Conservation (phyloP, 2,797 vertebrate genomes). For the Eupleurogrammus muticus region DNA sequence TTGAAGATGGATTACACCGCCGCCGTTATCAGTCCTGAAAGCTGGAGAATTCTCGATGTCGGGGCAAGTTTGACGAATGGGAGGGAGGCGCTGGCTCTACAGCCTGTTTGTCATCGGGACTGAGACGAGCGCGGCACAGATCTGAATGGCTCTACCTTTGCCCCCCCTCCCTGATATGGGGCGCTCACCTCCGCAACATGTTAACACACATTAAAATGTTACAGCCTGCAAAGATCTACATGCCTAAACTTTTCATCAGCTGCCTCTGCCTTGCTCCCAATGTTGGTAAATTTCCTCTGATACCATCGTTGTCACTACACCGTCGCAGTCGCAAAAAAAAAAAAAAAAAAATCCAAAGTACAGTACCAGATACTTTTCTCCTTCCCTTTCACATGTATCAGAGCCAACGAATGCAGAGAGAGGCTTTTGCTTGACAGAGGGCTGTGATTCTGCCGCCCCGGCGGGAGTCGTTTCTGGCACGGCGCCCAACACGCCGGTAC, state of each 20-base stretch:
- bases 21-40: conserved; percentile 69
- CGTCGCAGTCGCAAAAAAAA: conserved; percentile 20
- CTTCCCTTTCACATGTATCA: conserved; percentile 15
- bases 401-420: conserved; percentile 24
- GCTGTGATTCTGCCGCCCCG: conserved; percentile 18
- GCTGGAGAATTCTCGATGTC: conserved; percentile 68
- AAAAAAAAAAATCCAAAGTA: conserved; percentile 5
- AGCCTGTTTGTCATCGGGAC: conserved; percentile 72
- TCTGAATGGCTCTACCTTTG: conserved; percentile 45
- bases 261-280: too few species aligned
- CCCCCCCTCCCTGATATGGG: conserved; percentile 4
- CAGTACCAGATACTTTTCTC: conserved; percentile 17
- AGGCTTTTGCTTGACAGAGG: conserved; percentile 24
- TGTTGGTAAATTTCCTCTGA: not conserved
- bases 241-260: too few species aligned
- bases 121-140: conserved; percentile 58
- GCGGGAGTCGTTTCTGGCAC: conserved; percentile 36
- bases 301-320: conserved; percentile 20
- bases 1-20: conserved; percentile 67
- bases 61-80: conserved; percentile 70
- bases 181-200: not conserved
- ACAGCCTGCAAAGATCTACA: conserved; percentile 21
- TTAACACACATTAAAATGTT: conserved; percentile 38
- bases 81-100: conserved; percentile 50
- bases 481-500: conserved; percentile 20